These are phyloP conservation scores for Cygnus olor DNA, from an alignment of 2,797 vertebrate species.

Conservation along the genomic window DNA sequence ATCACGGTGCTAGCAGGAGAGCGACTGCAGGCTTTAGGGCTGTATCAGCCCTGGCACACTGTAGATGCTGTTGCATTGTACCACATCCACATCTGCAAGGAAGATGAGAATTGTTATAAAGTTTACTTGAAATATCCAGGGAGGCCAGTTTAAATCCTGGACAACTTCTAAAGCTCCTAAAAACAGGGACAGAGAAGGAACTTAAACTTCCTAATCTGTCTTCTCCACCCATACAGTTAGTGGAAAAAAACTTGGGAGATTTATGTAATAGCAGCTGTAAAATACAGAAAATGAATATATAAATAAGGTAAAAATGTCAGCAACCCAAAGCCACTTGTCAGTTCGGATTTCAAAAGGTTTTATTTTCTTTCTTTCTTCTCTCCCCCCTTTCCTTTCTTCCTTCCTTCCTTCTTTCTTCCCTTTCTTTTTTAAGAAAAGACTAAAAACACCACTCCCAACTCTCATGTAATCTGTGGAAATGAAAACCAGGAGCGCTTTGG, in stretches of 20 bases:
- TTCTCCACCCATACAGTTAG: not conserved
- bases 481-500: not conserved
- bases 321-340: constrained; percentile 43
- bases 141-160: not conserved
- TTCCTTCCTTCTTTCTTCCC: not conserved
- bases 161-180: not conserved
- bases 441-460: constrained; percentile 5
- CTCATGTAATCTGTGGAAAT: constrained; percentile 34
- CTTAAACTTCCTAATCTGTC: not conserved
- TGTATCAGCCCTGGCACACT: not conserved
- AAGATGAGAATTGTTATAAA: not conserved
- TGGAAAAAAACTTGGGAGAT: not conserved
- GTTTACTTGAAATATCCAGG: not conserved
- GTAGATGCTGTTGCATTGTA: not conserved
- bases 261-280: constrained; percentile 37
- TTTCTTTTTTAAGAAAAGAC: constrained; percentile 24
- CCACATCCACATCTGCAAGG: not conserved
- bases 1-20: not conserved
- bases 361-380: not conserved
- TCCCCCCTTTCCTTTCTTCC: too few species aligned
- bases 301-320: constrained; percentile 29
- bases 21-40: not conserved
- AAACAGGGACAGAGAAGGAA: not conserved
- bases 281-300: constrained; percentile 6
- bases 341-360: constrained; percentile 47